phyloP scores from a whole-genome alignment of 2,113 vertebrate species.

The Oreochromis tanganicae region DNA sequence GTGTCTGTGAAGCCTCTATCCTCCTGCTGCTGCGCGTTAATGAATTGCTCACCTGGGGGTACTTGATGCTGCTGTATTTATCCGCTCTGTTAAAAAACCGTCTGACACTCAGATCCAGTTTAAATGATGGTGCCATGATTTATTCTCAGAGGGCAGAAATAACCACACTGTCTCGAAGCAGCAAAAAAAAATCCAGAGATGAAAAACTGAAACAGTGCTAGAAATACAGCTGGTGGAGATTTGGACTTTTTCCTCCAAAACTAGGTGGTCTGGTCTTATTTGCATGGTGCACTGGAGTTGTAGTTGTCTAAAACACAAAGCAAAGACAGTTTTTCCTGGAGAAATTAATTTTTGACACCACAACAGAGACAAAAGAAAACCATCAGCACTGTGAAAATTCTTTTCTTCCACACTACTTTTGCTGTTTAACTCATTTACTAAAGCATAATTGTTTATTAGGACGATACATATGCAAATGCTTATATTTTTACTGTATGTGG shows the following conservation, averaged over 20 bases:
- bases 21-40: constrained; percentile 1
- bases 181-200: neutral
- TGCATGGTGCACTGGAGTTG: neutral
- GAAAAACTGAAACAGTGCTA: neutral
- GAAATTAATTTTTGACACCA: neutral
- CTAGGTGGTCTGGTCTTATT: neutral
- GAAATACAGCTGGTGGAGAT: neutral
- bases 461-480: accelerated
- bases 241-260: neutral
- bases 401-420: neutral
- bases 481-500: neutral
- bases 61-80: constrained; percentile 20
- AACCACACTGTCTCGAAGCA: neutral
- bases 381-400: neutral
- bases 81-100: neutral
- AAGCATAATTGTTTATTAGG: neutral
- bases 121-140: constrained; percentile 1
- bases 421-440: neutral
- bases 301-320: neutral
- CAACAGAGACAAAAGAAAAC: neutral
- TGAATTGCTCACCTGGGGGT: constrained; percentile 23
- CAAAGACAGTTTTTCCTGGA: neutral
- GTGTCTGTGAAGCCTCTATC: constrained; percentile 1
- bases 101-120: neutral
- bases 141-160: neutral